phyloP scores from a whole-genome alignment of 1,140 invertebrate genomes.

The Zaprionus lachaisei region DNA sequence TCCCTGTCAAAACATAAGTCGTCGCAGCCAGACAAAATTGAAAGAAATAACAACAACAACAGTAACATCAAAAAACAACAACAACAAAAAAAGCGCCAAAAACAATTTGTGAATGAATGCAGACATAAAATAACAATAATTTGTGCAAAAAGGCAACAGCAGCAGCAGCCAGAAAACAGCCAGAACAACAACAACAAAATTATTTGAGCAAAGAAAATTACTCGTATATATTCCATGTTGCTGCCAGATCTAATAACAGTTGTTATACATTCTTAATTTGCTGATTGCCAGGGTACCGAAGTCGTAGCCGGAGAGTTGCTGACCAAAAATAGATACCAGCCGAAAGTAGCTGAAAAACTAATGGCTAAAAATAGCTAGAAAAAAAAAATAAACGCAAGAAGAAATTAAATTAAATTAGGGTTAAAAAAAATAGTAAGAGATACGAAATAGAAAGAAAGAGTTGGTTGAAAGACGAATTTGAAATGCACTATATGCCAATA shows the following conservation, averaged over 20 bases:
- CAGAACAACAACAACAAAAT: slow-evolving; percentile 21
- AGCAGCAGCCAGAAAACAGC: slow-evolving; percentile 22
- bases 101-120: slow-evolving; percentile 78
- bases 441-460: not conserved
- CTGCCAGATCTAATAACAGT: slow-evolving; percentile 59
- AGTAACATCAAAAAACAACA: too few species aligned
- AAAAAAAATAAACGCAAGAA: slow-evolving; percentile 9
- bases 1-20: slow-evolving; percentile 5
- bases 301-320: not conserved
- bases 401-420: not conserved
- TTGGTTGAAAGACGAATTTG: not conserved
- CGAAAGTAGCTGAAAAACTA: not conserved
- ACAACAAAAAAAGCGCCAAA: slow-evolving; percentile 30
- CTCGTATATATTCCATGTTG: slow-evolving; percentile 52
- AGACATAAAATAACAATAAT: slow-evolving; percentile 82
- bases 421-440: not conserved
- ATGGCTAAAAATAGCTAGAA: slow-evolving; percentile 10
- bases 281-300: slow-evolving; percentile 30
- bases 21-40: slow-evolving; percentile 10
- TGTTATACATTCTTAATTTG: slow-evolving; percentile 62
- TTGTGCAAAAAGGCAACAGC: slow-evolving; percentile 48
- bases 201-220: slow-evolving; percentile 58
- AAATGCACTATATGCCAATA: not conserved
- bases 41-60: too few species aligned
- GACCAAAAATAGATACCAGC: slow-evolving; percentile 38